These are phyloP conservation scores for Lepas anatifera DNA, from an alignment of 2,888 invertebrate species.

Conservation along the genomic window DNA sequence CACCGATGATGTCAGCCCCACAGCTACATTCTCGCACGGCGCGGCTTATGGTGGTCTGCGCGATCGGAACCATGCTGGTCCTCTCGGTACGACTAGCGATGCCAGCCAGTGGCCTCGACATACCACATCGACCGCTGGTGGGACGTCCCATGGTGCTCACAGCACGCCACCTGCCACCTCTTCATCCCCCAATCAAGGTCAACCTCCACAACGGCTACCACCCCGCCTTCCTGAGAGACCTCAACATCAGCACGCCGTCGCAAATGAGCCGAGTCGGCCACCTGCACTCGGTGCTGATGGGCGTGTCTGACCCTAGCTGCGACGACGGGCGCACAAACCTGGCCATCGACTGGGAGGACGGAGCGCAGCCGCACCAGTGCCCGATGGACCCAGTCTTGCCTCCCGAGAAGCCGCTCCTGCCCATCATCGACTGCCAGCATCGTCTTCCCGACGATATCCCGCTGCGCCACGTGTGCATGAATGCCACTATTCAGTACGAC, in stretches of 20 bases:
- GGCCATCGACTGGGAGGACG: conserved; percentile 47
- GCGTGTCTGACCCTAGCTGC: neutral
- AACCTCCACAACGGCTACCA: neutral
- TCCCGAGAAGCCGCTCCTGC: conserved; percentile 37
- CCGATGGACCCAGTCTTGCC: conserved; percentile 38
- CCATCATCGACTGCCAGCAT: conserved; percentile 33
- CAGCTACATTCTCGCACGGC: neutral
- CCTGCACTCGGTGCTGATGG: neutral
- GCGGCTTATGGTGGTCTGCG: neutral
- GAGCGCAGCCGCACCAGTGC: conserved; percentile 47
- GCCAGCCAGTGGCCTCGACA: neutral
- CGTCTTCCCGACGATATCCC: conserved; percentile 17
- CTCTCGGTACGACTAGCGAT: neutral
- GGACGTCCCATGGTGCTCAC: neutral
- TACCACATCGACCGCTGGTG: neutral
- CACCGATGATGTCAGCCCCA: neutral
- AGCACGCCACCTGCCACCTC: neutral
- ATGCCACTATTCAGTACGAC: conserved; percentile 40
- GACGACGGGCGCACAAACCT: conserved; percentile 42
- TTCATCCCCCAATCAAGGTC: neutral
- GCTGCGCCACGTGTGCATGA: conserved; percentile 52
- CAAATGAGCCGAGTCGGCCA: neutral
- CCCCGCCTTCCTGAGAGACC: neutral
- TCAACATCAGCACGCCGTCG: neutral
- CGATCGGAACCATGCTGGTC: neutral